Evolutionary conservation across 64 coral and sea anemone genomes (phyloP).

Genomic region (Dendronephthya gigantea): DNA sequence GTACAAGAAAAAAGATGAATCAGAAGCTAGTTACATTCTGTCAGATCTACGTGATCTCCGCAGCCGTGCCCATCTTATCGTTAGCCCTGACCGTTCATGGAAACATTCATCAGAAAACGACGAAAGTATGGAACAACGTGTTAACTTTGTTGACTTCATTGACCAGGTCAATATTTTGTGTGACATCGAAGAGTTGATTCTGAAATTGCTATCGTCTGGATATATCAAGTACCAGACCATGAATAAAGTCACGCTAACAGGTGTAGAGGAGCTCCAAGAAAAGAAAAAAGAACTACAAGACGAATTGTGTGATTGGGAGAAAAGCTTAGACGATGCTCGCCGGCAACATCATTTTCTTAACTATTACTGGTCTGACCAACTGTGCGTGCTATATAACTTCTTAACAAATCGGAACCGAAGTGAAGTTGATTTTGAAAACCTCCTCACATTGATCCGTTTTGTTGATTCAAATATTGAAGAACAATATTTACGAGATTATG

Average conservation of each 20-base stretch:
- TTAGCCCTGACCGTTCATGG: constrained; percentile 10
- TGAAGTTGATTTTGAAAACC: not conserved
- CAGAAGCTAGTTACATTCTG: constrained; percentile 2
- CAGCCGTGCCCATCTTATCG: constrained; percentile 65
- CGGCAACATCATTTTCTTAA: constrained; percentile 49
- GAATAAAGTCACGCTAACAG: not conserved
- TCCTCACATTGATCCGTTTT: constrained; percentile 39
- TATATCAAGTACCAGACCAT: constrained; percentile 30
- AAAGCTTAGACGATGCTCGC: constrained; percentile 24
- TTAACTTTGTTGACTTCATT: constrained; percentile 14
- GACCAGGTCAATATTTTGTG: constrained; percentile 43
- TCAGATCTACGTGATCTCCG: constrained; percentile 50
- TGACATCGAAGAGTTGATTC: constrained; percentile 27
- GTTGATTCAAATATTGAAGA: constrained; percentile 35
- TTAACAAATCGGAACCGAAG: not conserved
- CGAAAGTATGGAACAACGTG: not conserved
- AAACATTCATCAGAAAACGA: not conserved
- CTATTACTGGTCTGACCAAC: constrained; percentile 63
- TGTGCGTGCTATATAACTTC: constrained; percentile 49
- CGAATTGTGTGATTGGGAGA: constrained; percentile 42
- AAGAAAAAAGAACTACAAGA: constrained; percentile 17
- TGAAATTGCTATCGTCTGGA: constrained; percentile 43
- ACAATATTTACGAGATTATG: constrained; percentile 14
- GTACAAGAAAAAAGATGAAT: not conserved
- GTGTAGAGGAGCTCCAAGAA: constrained; percentile 18